Base-by-base conservation (phyloP, 2,888 invertebrate species). In the Synergus japonicus region DNA sequence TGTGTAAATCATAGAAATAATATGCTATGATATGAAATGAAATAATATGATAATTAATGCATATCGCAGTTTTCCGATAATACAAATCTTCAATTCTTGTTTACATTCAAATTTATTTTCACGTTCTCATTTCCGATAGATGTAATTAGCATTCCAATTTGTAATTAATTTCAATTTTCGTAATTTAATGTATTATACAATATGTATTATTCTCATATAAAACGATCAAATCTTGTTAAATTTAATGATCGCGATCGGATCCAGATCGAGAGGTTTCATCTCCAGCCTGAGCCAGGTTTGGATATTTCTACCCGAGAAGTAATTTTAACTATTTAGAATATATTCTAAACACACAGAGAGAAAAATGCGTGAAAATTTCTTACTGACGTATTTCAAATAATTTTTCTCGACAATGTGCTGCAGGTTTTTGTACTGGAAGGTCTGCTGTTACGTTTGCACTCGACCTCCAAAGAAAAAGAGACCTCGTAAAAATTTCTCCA, bases 401-500 rank as follows among this genome's bases (percentile, higher is more conserved):
- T 73, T 73, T 37, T 54, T 49, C 54, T 73, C 73, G 13, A 54
- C 54, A 73, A 73, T 29, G 73, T 54, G 73, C 37, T 78, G 29
- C 84, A 96, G 97, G 84, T 97, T 98, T 89, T 93, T 98, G n/a
- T 98, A 98, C 91, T 98, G 98, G 98, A 95, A 97, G 79, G 96
- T 97, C 4, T 98, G 97, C 89, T 98, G 98, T 90, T 98, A 97
- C 92, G 95, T 97, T 73, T 98, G 98, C 92, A 97, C 97, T 0
- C 95, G 96, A 37, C 96, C 96, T 22, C 96, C 97, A 0, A 94
- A 94, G 86, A 94, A 93, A 76, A 93, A 94, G 79, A 93, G 94
- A 78, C 91, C 93, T 22, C 93, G 94, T 46, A 90, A 92, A 43
- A 83, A 81, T 66, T 79, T 89, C 22, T 90, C 90, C 10, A 92